phyloP scores from a whole-genome alignment of 1,140 invertebrate species.

The Diabrotica virgifera region DNA sequence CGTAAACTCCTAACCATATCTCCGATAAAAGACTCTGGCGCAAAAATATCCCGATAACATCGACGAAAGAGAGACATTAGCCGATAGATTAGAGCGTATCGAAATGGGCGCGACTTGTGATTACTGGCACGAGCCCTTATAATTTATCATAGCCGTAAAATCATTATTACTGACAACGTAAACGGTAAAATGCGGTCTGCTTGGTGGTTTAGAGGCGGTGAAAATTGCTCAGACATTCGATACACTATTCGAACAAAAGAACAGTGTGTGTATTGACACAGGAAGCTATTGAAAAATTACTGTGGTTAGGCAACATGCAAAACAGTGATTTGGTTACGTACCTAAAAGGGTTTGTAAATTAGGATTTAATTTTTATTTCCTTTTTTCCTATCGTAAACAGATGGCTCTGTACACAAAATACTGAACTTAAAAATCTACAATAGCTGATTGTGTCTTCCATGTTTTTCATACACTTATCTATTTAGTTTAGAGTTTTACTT shows the following conservation, averaged over 20 bases:
- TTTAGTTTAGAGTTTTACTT: no score
- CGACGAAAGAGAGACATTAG: conserved; percentile 24
- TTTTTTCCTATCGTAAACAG: no score
- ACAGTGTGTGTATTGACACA: not conserved
- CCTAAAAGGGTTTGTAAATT: no score
- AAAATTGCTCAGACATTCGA: conserved; percentile 26
- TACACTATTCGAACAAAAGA: not conserved
- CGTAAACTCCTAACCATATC: not conserved
- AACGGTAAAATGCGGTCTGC: not conserved
- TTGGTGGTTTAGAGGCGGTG: conserved; percentile 23
- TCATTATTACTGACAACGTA: conserved; percentile 17
- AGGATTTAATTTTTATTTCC: no score
- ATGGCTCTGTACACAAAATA: no score
- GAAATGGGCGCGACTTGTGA: conserved; percentile 27
- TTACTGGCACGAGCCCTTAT: conserved; percentile 27
- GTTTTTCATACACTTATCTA: no score
- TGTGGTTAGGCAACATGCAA: no score
- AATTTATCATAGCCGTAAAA: conserved; percentile 26
- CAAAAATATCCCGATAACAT: conserved; percentile 23
- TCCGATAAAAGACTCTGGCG: conserved; percentile 4
- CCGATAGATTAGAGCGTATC: conserved; percentile 28
- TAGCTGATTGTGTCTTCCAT: no score
- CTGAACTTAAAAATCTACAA: no score
- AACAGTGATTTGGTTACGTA: no score
- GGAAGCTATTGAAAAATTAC: no score